phyloP scores from a whole-genome alignment of 2,113 vertebrate genomes.

The Phoenicopterus ruber region DNA sequence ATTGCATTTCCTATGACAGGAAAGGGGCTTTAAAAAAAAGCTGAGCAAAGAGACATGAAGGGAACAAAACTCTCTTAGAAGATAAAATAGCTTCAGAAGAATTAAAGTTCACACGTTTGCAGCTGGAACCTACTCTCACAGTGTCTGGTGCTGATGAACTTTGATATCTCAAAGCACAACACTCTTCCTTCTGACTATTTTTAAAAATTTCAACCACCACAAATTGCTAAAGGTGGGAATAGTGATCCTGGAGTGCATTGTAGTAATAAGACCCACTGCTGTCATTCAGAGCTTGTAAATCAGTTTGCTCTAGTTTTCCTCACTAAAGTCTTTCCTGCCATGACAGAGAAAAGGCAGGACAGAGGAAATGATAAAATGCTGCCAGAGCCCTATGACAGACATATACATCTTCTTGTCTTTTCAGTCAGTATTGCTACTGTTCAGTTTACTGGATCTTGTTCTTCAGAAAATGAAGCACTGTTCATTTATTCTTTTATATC shows the following conservation, averaged over 20 bases:
- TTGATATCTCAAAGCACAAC: not conserved
- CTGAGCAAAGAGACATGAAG: constrained; percentile 18
- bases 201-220: not conserved
- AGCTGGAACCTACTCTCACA: not conserved
- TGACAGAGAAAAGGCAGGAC: not conserved
- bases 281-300: constrained; percentile 1
- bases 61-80: constrained; percentile 25
- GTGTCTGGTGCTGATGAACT: not conserved
- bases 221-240: not conserved
- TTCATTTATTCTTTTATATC: constrained; percentile 28
- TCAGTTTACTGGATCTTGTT: not conserved
- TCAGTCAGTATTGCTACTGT: not conserved
- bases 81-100: constrained; percentile 31
- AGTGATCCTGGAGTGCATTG: not conserved
- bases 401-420: not conserved
- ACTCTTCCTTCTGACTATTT: not conserved
- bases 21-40: not conserved
- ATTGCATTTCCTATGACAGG: constrained; percentile 30
- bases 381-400: not conserved
- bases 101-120: not conserved
- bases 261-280: not conserved
- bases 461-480: not conserved
- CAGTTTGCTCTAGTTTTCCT: not conserved
- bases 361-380: not conserved
- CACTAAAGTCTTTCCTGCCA: not conserved